These are phyloP conservation scores for Drepanosiphum platanoidis DNA, from an alignment of 2,888 invertebrate genomes.

Conservation along the genomic window DNA sequence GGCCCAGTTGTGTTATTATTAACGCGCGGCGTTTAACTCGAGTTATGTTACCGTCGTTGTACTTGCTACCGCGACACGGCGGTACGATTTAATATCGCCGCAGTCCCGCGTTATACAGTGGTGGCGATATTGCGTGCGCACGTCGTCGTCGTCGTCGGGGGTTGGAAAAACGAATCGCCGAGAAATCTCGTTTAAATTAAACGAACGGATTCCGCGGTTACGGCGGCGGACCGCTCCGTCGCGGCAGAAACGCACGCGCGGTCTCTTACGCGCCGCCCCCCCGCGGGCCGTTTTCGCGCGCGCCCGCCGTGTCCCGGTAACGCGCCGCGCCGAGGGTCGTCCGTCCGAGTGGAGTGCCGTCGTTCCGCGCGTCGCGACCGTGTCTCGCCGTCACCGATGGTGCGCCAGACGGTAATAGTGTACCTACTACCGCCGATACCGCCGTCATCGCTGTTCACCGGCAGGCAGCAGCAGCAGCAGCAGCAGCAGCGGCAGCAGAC, in stretches of 20 bases:
- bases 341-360: background rate
- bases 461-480: background rate
- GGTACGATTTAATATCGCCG: background rate
- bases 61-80: background rate
- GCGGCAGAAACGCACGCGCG: background rate
- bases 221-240: background rate
- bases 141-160: background rate
- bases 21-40: conserved; percentile 29
- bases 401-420: background rate
- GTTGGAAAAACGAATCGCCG: background rate
- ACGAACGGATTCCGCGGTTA: too few relatives aligned
- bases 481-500: background rate
- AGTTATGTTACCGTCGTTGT: background rate
- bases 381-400: conserved; percentile 5
- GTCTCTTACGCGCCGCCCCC: background rate
- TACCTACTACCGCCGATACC: background rate
- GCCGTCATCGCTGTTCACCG: background rate
- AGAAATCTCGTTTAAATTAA: too few relatives aligned
- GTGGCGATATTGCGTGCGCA: too few relatives aligned
- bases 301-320: background rate
- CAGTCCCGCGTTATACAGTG: background rate
- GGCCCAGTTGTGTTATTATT: conserved; percentile 61
- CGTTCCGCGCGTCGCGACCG: background rate
- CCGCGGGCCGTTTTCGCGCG: background rate
- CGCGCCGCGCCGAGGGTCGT: background rate